These are phyloP conservation scores for Hypomesus transpacificus DNA, from an alignment of 2,113 vertebrate species.

Conservation along the genomic window DNA sequence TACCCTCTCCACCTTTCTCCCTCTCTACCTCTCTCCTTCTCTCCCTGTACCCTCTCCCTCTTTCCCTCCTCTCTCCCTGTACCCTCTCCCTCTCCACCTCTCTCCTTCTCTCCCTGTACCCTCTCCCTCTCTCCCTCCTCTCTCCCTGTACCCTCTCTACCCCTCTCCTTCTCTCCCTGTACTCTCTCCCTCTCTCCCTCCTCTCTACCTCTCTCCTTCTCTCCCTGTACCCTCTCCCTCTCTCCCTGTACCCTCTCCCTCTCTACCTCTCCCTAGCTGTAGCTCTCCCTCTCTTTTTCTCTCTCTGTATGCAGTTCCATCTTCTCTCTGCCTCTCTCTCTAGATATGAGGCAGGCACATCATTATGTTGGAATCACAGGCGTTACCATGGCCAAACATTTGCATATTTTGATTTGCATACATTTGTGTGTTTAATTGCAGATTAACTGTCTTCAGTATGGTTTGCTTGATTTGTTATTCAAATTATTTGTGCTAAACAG, in stretches of 20 bases:
- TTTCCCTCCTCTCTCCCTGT: background rate
- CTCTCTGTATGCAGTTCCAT: background rate
- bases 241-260: too few species aligned
- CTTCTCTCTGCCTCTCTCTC: background rate
- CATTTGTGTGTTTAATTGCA: too few species aligned
- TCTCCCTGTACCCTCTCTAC: background rate
- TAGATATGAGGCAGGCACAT: too few species aligned
- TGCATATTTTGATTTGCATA: too few species aligned
- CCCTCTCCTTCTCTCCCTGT: background rate
- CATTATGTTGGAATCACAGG: too few species aligned
- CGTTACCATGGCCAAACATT: too few species aligned
- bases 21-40: background rate
- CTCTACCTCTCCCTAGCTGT: background rate
- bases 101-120: background rate
- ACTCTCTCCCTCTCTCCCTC: background rate
- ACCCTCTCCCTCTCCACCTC: background rate
- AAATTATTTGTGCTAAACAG: too few species aligned
- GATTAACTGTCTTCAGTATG: too few species aligned
- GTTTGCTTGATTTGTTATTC: too few species aligned
- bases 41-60: background rate
- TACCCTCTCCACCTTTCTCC: background rate
- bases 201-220: background rate
- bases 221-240: background rate
- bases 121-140: background rate
- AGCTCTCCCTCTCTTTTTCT: slow-evolving; percentile 15